A percentile compares a stretch with the other conserved stretches of the same genome.
Evolutionary conservation across 2,113 vertebrate genomes (phyloP).

Genomic region (Oryzias melastigma): DNA sequence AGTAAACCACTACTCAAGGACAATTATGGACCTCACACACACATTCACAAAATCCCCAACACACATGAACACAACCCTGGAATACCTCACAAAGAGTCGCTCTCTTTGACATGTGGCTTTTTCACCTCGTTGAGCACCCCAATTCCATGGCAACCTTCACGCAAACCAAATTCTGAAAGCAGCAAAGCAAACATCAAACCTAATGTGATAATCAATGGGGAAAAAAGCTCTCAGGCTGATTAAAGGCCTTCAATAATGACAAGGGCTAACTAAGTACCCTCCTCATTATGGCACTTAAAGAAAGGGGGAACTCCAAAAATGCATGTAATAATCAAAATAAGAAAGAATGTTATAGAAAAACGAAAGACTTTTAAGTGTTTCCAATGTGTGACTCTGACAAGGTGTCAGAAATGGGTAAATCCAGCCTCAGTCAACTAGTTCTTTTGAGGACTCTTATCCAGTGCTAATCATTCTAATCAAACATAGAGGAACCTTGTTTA

Average conservation of each 20-base stretch:
- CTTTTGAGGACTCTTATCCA: no score
- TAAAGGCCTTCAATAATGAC: conserved; percentile 33
- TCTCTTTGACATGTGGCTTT: conserved; percentile 52
- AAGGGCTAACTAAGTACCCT: conserved; percentile 32
- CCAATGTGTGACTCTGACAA: no score
- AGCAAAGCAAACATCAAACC: conserved; percentile 29
- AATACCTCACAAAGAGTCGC: conserved; percentile 27
- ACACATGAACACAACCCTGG: conserved; percentile 2
- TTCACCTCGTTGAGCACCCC: conserved; percentile 51
- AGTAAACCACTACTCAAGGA: conserved; percentile 53
- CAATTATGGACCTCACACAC: conserved; percentile 37
- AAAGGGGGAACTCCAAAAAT: neutral
- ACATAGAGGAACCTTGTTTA: no score
- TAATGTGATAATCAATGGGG: conserved; percentile 61
- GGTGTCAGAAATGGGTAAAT: no score
- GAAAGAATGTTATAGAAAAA: neutral
- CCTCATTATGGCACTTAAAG: conserved; percentile 39
- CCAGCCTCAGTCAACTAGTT: no score
- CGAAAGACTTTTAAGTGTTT: no score
- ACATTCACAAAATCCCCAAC: conserved; percentile 13
- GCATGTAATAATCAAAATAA: conserved; percentile 5
- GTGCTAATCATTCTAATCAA: no score
- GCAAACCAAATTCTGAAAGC: conserved; percentile 17
- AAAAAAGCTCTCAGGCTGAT: conserved; percentile 28
- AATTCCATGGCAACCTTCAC: conserved; percentile 49